Evolutionary conservation across 2,888 invertebrate species (phyloP), one percentile per base, ranked within the genome.

Genomic region (Polymixis flavicincta): DNA sequence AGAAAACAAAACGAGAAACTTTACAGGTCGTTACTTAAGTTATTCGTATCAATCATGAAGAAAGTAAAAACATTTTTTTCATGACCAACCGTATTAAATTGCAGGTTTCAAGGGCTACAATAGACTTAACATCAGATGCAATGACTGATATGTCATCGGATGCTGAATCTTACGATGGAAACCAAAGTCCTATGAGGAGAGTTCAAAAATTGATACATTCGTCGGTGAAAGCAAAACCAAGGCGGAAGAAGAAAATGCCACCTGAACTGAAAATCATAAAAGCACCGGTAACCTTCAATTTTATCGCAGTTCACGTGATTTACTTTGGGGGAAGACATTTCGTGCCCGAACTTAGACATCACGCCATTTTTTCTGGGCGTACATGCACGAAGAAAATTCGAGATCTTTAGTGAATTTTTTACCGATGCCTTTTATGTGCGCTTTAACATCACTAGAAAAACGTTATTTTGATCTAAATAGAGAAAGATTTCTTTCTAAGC

Each of bases 91-190:
- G 19, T 52, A 37, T 60, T 55, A 32, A 37, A 60, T 91, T 91
- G 48, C 82, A 97, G 97, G 97, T 97, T 80, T 97, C 97, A 81
- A 95, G 97, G 91, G 96, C 97, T 25, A 97, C 97, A 55, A 95
- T 97, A 89, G 97, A 97, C 87, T 89, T 97, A 80, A 97, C 97
- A 63, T 97, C 97, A 14, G 97, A 98, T 91, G 98, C 97, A 0
- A 97, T 97, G 86, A 97, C 97, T 6, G 97, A 97, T 88, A 95
- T 94, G 68, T 97, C 97, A 17, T 97, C 97, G 0, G 97, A 98
- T 84, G 97, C 97, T 72, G 97, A 97, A 87, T 95, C 96, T 5
- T 92, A 90, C 59, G 96, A 95, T 68, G 95, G 95, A 77, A 94
- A 93, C 80, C 91, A 94, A n/a, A 96, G 96, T 84, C 96, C 96